Percentiles rank a stretch among this genome's conserved stretches.
These are phyloP conservation scores for Manduca sexta DNA, from an alignment of 1,140 invertebrate genomes.

Conservation along the genomic window DNA sequence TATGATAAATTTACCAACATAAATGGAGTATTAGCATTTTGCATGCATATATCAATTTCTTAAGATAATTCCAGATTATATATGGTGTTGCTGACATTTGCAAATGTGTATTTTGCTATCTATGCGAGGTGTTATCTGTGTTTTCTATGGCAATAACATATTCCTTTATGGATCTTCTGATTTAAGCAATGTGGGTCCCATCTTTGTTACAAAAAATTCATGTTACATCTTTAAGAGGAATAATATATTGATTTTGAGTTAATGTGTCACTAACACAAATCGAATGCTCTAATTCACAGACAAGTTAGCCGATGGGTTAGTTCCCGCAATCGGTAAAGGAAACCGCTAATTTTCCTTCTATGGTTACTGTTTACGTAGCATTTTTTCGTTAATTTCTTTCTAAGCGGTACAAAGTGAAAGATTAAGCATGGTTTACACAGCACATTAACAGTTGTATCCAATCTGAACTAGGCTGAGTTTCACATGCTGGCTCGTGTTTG, in stretches of 20 bases:
- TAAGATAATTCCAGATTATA: too few relatives aligned
- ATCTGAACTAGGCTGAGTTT: slow-evolving; percentile 51
- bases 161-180: too few relatives aligned
- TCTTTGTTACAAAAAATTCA: too few relatives aligned
- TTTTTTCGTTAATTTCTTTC: slow-evolving; percentile 55
- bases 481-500: slow-evolving; percentile 52
- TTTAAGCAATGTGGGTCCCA: too few relatives aligned
- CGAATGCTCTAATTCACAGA: slow-evolving; percentile 11
- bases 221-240: too few relatives aligned
- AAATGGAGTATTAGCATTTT: too few relatives aligned
- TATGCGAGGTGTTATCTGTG: too few relatives aligned
- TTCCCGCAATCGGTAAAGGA: slow-evolving; percentile 29
- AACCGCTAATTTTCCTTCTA: slow-evolving; percentile 32
- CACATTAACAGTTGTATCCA: slow-evolving; percentile 46
- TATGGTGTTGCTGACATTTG: too few relatives aligned
- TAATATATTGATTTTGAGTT: slow-evolving; percentile 11
- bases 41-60: too few relatives aligned
- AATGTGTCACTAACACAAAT: slow-evolving; percentile 30
- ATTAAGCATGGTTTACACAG: slow-evolving; percentile 51
- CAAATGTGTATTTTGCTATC: too few relatives aligned
- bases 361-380: slow-evolving; percentile 38
- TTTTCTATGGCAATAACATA: too few relatives aligned
- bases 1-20: too few relatives aligned
- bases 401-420: slow-evolving; percentile 60
- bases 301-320: slow-evolving; percentile 11